phyloP scores from a whole-genome alignment of 2,113 vertebrate species.

The Peromyscus californicus region DNA sequence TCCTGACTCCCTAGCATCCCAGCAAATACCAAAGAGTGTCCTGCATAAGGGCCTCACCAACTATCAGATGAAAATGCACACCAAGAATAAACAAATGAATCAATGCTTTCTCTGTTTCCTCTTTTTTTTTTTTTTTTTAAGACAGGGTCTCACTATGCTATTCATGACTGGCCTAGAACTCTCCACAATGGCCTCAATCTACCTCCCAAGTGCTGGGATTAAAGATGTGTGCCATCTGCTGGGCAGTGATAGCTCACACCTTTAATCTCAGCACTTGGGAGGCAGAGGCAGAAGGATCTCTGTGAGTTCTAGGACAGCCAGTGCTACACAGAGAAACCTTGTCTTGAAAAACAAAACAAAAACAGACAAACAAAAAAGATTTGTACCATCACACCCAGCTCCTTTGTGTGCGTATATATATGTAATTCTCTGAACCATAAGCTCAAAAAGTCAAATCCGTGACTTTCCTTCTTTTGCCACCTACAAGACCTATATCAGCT shows the following conservation, averaged over 20 bases:
- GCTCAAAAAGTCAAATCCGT: neutral
- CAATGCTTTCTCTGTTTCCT: no score
- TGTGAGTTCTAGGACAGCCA: neutral
- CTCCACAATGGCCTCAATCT: neutral
- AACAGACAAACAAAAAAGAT: neutral
- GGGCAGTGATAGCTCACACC: neutral
- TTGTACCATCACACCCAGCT: neutral
- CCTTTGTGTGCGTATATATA: neutral
- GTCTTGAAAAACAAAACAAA: neutral
- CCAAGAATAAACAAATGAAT: neutral
- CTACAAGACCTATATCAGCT: neutral
- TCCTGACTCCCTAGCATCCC: neutral
- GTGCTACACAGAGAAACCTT: neutral
- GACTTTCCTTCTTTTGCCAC: neutral
- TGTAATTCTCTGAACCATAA: conserved; percentile 15
- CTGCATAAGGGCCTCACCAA: neutral
- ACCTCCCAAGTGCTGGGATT: neutral
- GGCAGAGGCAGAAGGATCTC: neutral
- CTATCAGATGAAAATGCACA: neutral
- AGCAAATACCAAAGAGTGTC: neutral
- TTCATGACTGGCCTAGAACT: neutral
- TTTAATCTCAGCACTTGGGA: neutral
- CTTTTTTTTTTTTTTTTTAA: neutral
- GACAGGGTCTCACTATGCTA: neutral
- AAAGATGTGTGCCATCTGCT: neutral